Base-by-base conservation (phyloP, 2,888 invertebrate species). In the Stictocephala bisonia region DNA sequence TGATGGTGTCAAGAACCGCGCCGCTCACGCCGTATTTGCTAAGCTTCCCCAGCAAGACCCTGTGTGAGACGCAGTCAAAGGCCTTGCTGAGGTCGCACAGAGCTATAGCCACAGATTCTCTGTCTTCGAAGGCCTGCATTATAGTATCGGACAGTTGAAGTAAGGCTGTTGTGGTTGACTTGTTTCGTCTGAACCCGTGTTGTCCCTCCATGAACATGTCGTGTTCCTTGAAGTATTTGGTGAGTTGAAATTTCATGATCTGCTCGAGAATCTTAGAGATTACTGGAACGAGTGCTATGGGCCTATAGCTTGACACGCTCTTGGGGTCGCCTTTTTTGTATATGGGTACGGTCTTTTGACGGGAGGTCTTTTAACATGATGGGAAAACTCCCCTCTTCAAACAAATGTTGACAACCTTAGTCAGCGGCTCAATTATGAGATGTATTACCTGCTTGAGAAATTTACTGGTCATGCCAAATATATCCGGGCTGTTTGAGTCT, bases 31-130 rank as follows among this genome's bases (percentile, higher is more conserved):
- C 44, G 20, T 44, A 66, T 2, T 41, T 2, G 11, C 20, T 44
- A 15, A 50, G 31, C 31, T 50, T 68, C 26, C 50, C 29, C 7
- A 68, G 67, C 11, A 68, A 26, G 9, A 50, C 44, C 11, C 26
- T 50, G 31, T 50, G 67, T 9, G 50, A 27, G 18, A 29, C 50
- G 15, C 50, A 50, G 22, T 68, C 50, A 18, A 68, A 68, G 20
- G 67, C 67, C 22, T 68, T 68, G 26, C 50, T 68, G 15, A 68
- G 27, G 26, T 68, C 67, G n/a, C 67, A 50, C 13, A 68, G 29
- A 3, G 50, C 20, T 68, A 68, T 26, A 18, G 50, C 67, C 50
- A 27, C 11, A 18, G 31, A 6, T 15, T 27, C 27, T 24, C 20
- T 29, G 13, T 50, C 29, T 18, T 68, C 66, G 50, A 68, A 50